Evolutionary conservation across 1,140 invertebrate genomes (phyloP), one percentile per base, ranked within the genome.

Genomic region (Drosophila mayri): DNA sequence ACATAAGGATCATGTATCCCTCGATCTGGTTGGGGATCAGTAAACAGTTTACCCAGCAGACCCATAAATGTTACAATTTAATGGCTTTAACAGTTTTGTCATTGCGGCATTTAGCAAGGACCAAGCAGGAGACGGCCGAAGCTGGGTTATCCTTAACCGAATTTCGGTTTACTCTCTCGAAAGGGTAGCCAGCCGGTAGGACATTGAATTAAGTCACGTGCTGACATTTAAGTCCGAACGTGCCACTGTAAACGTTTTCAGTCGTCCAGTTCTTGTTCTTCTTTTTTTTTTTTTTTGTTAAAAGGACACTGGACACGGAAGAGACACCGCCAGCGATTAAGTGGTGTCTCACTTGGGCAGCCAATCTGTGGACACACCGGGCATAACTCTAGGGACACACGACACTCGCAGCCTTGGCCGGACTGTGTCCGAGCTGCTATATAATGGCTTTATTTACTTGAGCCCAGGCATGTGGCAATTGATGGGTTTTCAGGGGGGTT

Each of bases 211-310:
- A 65, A 77, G 83, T 88, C 84, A 88, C 84, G 84, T 88, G 82
- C 84, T 81, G 84, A 68, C 83, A 86, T 88, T 88, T 88, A 88
- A 86, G 82, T 86, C 83, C 73, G 74, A 85, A 88, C 84, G 84
- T 88, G 84, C 79, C 78, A 88, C 82, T 71, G 65, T 73, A 76
- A 76, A 62, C 79, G 62, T 68, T 81, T 79, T 59, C 16, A 20
- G 54, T 57, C 25, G 47, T 35, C 4, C 28, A 30, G 28, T 30
- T 8, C 4, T 0, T 12, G 44, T 10, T 8, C 5, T 14, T n/a
- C 55, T 38, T 46, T 30, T 37, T 57, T 25, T 12, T 16, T 25
- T 25, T 12, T 65, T 50, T 55, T 46, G 28, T 28, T 20, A 28
- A 9, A n/a, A 16, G 4, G 14, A 49, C 25, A 40, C 44, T 12